Evolutionary conservation across 2,888 invertebrate genomes (phyloP), one percentile per base, ranked within the genome.

Genomic region (Aphodius granarius): DNA sequence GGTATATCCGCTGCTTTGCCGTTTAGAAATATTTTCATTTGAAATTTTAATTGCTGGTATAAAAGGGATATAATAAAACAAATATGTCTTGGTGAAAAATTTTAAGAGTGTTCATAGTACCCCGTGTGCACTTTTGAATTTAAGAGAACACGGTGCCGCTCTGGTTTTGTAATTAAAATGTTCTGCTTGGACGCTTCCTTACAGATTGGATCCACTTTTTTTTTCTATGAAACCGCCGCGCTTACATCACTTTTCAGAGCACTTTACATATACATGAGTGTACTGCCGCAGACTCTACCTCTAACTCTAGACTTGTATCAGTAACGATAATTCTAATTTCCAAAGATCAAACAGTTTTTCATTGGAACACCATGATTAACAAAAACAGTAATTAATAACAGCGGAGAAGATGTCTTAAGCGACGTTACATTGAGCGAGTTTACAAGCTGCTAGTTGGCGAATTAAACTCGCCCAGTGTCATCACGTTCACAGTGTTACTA

Each of bases 81-180:
- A 75, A 68, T 70, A 70, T 73, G 65, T 78, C 78, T 75, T 77
- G 72, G 43, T 43, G 43, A 43, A 43, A 43, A 43, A 9, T 43
- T 43, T 43, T 43, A 43, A 43, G 43, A 43, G 43, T 43, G 78
- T 79, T 77, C 78, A 79, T 77, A 76, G 76, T 80, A 76, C 74
- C 70, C 72, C 76, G 74, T 76, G 74, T 78, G 78, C 77, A 79
- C 78, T 79, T 75, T 73, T 75, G 75, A 75, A 76, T 75, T 74
- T 78, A 77, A 82, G 81, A 81, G 81, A 83, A 80, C 79, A 78
- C n/a, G 78, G 76, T 81, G 79, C 73, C 43, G 43, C 43, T 43
- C 43, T 43, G 43, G 43, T 3, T 81, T 81, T 79, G 83, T 83
- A 83, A 83, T 83, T 83, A 83, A 83, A 83, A 83, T 83, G 82